Percentiles rank a stretch among this genome's conserved stretches.
Conservation (phyloP, 2,888 invertebrate species). For the Athrips mouffetella region DNA sequence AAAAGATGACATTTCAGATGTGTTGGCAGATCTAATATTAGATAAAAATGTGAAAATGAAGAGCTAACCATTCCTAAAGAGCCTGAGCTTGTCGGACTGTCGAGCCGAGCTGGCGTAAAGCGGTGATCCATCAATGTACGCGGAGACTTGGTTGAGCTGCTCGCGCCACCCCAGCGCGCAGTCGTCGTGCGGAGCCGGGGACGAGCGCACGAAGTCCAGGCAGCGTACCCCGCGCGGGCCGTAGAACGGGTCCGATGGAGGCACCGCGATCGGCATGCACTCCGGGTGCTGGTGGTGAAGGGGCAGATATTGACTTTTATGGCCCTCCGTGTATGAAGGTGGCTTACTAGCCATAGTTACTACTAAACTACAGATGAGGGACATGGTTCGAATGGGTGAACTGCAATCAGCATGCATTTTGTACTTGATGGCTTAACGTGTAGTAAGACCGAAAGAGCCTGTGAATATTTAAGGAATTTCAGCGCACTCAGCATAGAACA, state of each 20-base stretch:
- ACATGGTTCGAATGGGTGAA: too few species aligned
- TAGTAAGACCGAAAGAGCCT: too few species aligned
- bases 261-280: conserved; percentile 89
- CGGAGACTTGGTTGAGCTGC: conserved; percentile 90
- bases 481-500: too few species aligned
- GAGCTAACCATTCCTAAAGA: conserved; percentile 83
- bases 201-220: conserved; percentile 89
- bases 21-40: too few species aligned
- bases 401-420: too few species aligned
- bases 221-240: conserved; percentile 84
- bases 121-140: conserved; percentile 89
- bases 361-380: too few species aligned
- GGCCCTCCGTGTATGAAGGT: too few species aligned
- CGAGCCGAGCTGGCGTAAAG: conserved; percentile 88
- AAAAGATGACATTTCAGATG: too few species aligned
- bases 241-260: conserved; percentile 84
- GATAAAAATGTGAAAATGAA: not conserved
- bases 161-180: conserved; percentile 90
- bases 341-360: too few species aligned
- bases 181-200: conserved; percentile 87
- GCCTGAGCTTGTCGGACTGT: conserved; percentile 84
- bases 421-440: too few species aligned
- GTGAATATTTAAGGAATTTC: too few species aligned
- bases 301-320: not conserved
- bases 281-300: conserved; percentile 83